A percentile compares a stretch with the other conserved stretches of the same genome.
Evolutionary conservation across 2,888 invertebrate species (phyloP).

Genomic region (Tipula unca): DNA sequence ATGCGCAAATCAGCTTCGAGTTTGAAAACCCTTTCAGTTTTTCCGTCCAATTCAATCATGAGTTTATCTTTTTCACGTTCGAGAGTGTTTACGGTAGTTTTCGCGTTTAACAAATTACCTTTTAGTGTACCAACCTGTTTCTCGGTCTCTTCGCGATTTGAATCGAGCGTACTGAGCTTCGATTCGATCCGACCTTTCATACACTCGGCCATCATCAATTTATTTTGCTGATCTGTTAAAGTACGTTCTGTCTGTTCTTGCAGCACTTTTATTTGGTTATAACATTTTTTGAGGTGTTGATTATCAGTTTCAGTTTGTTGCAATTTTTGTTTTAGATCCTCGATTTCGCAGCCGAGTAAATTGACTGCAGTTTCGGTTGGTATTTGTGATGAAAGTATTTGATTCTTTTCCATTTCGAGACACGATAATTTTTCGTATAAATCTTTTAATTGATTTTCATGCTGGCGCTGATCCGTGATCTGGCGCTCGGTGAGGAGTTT

Average conservation of each 20-base stretch:
- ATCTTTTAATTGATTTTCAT: slow-evolving; percentile 45
- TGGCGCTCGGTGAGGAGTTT: slow-evolving; percentile 46
- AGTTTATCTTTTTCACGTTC: slow-evolving; percentile 65
- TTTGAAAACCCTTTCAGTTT: slow-evolving; percentile 57
- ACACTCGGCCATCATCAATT: slow-evolving; percentile 53
- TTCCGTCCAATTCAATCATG: slow-evolving; percentile 58
- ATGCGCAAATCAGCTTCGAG: slow-evolving; percentile 57
- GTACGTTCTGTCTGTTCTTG: slow-evolving; percentile 71
- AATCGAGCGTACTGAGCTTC: slow-evolving; percentile 49
- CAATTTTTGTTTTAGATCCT: slow-evolving; percentile 46
- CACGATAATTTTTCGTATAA: slow-evolving; percentile 45
- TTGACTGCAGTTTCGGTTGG: slow-evolving; percentile 45
- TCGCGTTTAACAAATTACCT: slow-evolving; percentile 54
- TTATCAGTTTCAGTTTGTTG: slow-evolving; percentile 46
- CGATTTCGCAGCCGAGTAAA: slow-evolving; percentile 48
- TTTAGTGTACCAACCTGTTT: slow-evolving; percentile 52
- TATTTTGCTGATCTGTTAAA: slow-evolving; percentile 58
- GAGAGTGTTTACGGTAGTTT: slow-evolving; percentile 52
- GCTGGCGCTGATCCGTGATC: slow-evolving; percentile 42
- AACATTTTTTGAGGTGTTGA: slow-evolving; percentile 45
- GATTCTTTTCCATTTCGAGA: slow-evolving; percentile 49
- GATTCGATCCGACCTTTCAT: slow-evolving; percentile 54
- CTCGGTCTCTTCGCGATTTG: slow-evolving; percentile 50
- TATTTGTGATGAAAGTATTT: slow-evolving; percentile 44
- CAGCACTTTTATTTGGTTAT: slow-evolving; percentile 53